Evolutionary conservation across 2,797 vertebrate genomes (phyloP).

Genomic region (Mergus octosetaceus): DNA sequence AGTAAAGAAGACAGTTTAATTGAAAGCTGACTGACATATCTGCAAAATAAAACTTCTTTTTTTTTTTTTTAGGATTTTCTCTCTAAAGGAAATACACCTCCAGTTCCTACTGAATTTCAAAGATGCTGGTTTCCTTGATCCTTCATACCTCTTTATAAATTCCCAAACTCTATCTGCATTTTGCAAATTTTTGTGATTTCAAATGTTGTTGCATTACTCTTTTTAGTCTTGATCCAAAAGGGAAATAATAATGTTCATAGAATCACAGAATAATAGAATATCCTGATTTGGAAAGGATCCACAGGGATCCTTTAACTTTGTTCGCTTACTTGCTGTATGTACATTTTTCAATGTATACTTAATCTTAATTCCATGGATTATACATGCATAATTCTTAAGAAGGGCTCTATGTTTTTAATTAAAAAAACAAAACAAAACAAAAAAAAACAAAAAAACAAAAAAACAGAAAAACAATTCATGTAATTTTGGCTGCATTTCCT

Average conservation of each 20-base stretch:
- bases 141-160: neutral
- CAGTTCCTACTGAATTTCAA: neutral
- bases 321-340: neutral
- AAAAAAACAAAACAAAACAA: neutral
- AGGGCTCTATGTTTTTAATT: neutral
- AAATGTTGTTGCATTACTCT: neutral
- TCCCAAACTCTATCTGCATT: neutral
- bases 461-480: neutral
- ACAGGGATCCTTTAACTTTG: neutral
- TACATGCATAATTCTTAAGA: neutral
- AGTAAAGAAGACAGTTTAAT: neutral
- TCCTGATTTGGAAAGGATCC: too few relatives aligned
- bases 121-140: neutral
- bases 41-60: neutral
- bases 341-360: neutral
- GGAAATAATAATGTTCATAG: neutral
- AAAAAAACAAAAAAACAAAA: neutral
- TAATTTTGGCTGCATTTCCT: neutral
- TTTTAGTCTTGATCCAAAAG: neutral
- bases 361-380: neutral
- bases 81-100: neutral
- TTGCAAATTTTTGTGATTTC: neutral
- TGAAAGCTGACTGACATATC: neutral
- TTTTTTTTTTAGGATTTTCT: neutral
- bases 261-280: too few relatives aligned